Evolutionary conservation across 2,888 invertebrate species (phyloP).

Genomic region (Abrostola tripartita): DNA sequence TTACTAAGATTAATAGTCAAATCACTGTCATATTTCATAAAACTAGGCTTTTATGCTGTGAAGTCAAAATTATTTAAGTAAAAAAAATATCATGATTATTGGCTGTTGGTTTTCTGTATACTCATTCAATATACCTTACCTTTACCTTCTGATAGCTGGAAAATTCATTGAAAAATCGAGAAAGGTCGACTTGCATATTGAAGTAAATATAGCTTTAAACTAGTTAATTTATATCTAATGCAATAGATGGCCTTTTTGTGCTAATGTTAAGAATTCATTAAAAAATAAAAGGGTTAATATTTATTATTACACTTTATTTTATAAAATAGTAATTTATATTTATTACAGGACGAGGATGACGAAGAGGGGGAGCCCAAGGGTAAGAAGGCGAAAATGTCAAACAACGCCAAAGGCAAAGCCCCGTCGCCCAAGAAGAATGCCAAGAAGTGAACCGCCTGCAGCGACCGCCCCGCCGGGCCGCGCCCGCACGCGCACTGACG

Average conservation of each 20-base stretch:
- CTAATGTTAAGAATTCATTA: not conserved
- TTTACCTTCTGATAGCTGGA: slow-evolving; percentile 82
- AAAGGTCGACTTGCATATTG: slow-evolving; percentile 8
- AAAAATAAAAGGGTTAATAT: not conserved
- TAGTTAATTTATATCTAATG: not conserved
- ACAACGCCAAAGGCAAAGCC: slow-evolving; percentile 91
- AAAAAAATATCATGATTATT: slow-evolving; percentile 57
- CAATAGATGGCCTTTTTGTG: slow-evolving; percentile 18
- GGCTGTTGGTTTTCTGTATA: slow-evolving; percentile 86
- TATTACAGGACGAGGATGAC: slow-evolving; percentile 90
- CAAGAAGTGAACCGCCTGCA: slow-evolving; percentile 81
- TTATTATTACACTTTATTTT: not conserved
- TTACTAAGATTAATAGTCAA: slow-evolving; percentile 7
- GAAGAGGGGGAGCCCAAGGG: slow-evolving; percentile 94
- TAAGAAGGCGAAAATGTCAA: slow-evolving; percentile 93
- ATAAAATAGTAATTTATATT: slow-evolving; percentile 10
- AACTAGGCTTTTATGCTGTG: slow-evolving; percentile 58
- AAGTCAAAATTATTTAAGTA: slow-evolving; percentile 51
- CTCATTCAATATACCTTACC: slow-evolving; percentile 75
- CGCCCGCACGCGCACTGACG: slow-evolving; percentile 41
- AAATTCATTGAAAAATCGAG: slow-evolving; percentile 14
- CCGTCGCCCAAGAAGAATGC: slow-evolving; percentile 92
- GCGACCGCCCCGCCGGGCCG: slow-evolving; percentile 49
- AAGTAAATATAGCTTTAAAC: not conserved
- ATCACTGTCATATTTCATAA: slow-evolving; percentile 63